Percentiles rank a stretch among this genome's conserved stretches.
Evolutionary conservation across 2,888 invertebrate genomes (phyloP).

Genomic region (Noctua pronuba): DNA sequence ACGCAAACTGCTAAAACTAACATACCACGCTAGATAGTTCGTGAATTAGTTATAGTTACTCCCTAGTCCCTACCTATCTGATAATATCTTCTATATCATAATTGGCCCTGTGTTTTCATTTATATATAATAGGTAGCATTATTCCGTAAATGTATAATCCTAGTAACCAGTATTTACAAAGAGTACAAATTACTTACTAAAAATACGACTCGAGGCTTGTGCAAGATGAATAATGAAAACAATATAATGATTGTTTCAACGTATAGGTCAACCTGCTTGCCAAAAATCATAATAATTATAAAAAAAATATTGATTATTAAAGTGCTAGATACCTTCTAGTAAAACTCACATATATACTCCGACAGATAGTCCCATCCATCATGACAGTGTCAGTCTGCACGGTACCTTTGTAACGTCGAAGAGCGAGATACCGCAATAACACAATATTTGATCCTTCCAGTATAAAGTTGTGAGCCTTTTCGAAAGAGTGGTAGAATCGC

Average conservation of each 20-base stretch:
- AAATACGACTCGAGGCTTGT: neutral
- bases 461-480: conserved; percentile 87
- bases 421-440: conserved; percentile 90
- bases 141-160: neutral
- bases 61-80: conserved; percentile 22
- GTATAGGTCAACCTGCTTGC: neutral
- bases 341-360: conserved; percentile 91
- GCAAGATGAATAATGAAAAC: neutral
- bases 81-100: conserved; percentile 42
- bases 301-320: neutral
- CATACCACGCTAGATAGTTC: conserved; percentile 47
- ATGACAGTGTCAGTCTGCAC: conserved; percentile 90
- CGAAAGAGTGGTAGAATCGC: conserved; percentile 88
- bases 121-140: neutral
- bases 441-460: conserved; percentile 92
- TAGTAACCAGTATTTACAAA: neutral
- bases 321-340: neutral
- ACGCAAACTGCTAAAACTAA: conserved; percentile 54
- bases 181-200: neutral
- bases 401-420: conserved; percentile 88
- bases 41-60: conserved; percentile 55
- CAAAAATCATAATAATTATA: neutral
- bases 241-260: neutral
- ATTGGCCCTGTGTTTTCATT: conserved; percentile 43
- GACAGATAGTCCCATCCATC: conserved; percentile 91